Base-by-base conservation (phyloP, 2,888 invertebrate species). In the Brachypalpus laphriformis region DNA sequence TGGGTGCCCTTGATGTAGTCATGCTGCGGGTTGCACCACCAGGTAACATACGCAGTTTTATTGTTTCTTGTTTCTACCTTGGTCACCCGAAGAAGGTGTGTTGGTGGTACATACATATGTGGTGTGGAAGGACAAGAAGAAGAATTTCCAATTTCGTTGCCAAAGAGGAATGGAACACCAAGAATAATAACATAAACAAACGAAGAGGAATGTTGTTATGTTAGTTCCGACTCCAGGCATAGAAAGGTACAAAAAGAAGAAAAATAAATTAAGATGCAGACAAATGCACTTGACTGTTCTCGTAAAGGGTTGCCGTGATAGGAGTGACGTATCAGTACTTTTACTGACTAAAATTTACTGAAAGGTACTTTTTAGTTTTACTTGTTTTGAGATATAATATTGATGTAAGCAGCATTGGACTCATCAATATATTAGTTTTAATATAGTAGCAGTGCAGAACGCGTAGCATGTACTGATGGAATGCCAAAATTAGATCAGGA, bases 101-200 rank as follows among this genome's bases (percentile, higher is more conserved):
- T 20, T n/a, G n/a, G n/a, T n/a, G n/a, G 8, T 34, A 20, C 16
- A 8, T 14, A 16, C 25, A 31, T 47, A 6, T n/a, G 11, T 9
- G n/a, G 6, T 7, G 8, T 8, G 20, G 11, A 34, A 6, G 22
- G 11, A 14, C 6, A 54, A 57, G 22, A 14, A n/a, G 47, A 22
- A 8, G 25, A 59, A 57, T 66, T 45, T 75, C 37, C 49, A 37
- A 66, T 59, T 75, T 66, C 40, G 18, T 7, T 0, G 25, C 8
- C 18, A 14, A 74, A 71, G 57, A 5, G 51, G 45, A 57, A 59
- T 45, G 65, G 14, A 77, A 59, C 45, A 63, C 5, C 34, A 49
- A 42, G 37, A 45, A 57, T 31, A 34, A 65, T 22, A 59, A 66
- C 42, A 42, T 63, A 71, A 70, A 63, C 63, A 63, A 57, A 65